Percentiles rank a stretch among this genome's conserved stretches.
Conservation (phyloP, 2,797 vertebrate genomes). For the Muscicapa comitata region DNA sequence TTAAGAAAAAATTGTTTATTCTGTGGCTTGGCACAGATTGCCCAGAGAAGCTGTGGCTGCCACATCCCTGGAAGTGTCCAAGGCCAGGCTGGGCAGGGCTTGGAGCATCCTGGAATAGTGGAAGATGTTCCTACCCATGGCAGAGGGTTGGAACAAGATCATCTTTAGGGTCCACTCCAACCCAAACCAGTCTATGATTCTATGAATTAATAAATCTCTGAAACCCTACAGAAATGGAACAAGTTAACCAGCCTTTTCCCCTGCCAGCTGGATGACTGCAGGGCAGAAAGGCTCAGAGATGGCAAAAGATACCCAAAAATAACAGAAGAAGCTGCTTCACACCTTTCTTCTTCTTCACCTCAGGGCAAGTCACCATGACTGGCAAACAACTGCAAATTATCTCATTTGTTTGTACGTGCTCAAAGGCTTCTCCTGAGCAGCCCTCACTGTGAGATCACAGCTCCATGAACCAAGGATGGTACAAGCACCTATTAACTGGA, state of each 20-base stretch:
- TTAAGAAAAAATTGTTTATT: neutral
- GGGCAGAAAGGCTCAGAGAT: neutral
- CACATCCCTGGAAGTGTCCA: neutral
- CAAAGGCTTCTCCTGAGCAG: neutral
- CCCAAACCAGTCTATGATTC: neutral
- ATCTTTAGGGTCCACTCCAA: neutral
- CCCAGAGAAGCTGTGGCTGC: neutral
- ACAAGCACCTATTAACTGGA: neutral
- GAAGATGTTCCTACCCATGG: neutral
- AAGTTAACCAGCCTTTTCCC: neutral
- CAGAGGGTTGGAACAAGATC: rapidly evolving
- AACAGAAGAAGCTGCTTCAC: neutral
- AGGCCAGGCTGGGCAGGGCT: rapidly evolving
- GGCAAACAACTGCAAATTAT: neutral
- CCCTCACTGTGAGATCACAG: neutral
- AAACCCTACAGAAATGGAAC: neutral
- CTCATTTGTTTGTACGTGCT: neutral
- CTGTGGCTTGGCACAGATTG: rapidly evolving
- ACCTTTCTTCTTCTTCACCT: neutral
- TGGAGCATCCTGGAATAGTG: neutral
- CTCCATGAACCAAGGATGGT: neutral
- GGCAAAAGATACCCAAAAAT: neutral
- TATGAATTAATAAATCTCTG: neutral
- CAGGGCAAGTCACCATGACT: neutral
- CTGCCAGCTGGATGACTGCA: neutral